Evolutionary conservation across 1,140 invertebrate genomes (phyloP).

Genomic region (Drosophila sp.): DNA sequence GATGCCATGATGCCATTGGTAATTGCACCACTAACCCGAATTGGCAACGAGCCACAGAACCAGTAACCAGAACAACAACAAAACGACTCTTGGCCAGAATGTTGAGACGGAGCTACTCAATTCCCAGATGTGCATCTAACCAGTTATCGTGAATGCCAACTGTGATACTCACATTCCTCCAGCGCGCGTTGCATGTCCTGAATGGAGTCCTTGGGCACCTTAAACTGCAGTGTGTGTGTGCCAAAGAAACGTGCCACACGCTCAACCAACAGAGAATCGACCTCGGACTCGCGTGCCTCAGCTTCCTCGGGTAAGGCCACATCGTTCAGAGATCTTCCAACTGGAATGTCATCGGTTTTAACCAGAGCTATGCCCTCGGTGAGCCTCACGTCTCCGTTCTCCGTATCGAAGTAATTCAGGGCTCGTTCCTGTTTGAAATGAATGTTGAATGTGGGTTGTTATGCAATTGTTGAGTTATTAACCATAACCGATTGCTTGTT

Average conservation of each 20-base stretch:
- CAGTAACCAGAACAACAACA: conserved; percentile 48
- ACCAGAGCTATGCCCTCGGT: conserved; percentile 90
- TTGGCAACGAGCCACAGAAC: conserved; percentile 54
- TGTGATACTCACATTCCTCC: conserved; percentile 85
- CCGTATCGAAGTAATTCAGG: conserved; percentile 87
- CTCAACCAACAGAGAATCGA: conserved; percentile 91
- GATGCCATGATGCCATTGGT: conserved; percentile 24
- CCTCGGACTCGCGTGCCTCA: conserved; percentile 89
- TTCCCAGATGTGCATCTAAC: not conserved
- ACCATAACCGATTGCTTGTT: not conserved
- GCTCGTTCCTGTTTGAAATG: conserved; percentile 86
- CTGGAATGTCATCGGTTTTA: conserved; percentile 86
- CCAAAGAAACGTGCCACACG: conserved; percentile 90
- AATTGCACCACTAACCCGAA: conserved; percentile 77
- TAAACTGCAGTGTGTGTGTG: conserved; percentile 91
- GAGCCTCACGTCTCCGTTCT: conserved; percentile 87
- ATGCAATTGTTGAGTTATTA: conserved; percentile 3
- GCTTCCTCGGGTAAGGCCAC: conserved; percentile 88
- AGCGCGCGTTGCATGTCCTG: conserved; percentile 89
- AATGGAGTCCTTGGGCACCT: conserved; percentile 89
- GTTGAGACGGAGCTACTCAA: not conserved
- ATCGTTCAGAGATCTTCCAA: conserved; percentile 85
- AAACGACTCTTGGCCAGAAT: not conserved
- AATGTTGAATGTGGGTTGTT: not conserved
- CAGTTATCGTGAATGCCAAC: not conserved